Evolutionary conservation across 2,888 invertebrate genomes (phyloP), one percentile per base, ranked within the genome.

Genomic region (Neoaliturus tenellus): DNA sequence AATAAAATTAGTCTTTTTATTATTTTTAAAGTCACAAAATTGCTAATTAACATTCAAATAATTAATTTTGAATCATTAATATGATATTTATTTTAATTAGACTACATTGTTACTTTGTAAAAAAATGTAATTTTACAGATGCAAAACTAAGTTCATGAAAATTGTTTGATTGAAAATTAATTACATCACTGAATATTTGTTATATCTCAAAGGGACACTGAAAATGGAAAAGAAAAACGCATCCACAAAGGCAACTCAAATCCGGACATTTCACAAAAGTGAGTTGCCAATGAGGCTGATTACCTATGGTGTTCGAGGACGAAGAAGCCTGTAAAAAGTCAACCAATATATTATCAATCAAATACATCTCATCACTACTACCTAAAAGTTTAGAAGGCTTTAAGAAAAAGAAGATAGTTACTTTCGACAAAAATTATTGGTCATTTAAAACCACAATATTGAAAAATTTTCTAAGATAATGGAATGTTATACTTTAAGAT

Each of bases 261-360:
- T 44, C n/a, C 10, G n/a, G 4, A 33, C 0, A n/a, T 33, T 39
- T 33, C 35, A 39, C 51, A 78, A 78, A 55, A 78, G 48, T 78
- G 78, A 55, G 78, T 78, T 33, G 33, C 78, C 78, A n/a, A 28
- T 78, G 78, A 78, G 55, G 78, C 23, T 78, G 78, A 55, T 78
- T 78, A 78, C 78, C 78, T 78, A 55, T n/a, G 55, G 31, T 78
- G 35, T 23, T 75, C 48, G 75, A 12, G 28, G 48, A 23, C 48
- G 75, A 75, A 75, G 51, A 55, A 78, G 51, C 78, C 78, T 78
- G 78, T 55, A 78, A 78, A 75, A 78, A 78, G 51, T 55, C 78
- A 78, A 78, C 28, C 51, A 78, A 55, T 78, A 78, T 48, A 51
- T 55, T 33, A 78, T 78, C 48, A 78, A 28, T 78, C n/a, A 55